Percentiles rank a stretch among this genome's conserved stretches.
Conservation (phyloP, 2,113 vertebrate species). For the Cettia cetti region DNA sequence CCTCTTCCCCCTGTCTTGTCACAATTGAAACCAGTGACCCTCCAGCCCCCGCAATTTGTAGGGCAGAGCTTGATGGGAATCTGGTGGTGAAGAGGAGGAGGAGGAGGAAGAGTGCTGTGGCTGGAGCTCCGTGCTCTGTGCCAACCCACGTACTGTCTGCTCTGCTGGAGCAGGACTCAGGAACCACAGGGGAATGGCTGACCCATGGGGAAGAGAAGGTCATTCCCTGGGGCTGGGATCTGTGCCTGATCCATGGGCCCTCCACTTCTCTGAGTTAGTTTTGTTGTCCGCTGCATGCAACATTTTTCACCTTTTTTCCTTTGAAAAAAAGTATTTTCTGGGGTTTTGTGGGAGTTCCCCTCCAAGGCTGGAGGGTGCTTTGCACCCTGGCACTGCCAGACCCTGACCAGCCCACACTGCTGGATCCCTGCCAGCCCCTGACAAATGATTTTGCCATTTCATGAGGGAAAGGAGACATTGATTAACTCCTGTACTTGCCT, state of each 20-base stretch:
- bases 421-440: background rate
- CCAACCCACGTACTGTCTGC: rapidly evolving
- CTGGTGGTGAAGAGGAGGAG: background rate
- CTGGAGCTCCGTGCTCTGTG: background rate
- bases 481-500: slow-evolving; percentile 15
- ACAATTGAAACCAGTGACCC: background rate
- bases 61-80: background rate
- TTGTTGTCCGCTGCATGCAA: background rate
- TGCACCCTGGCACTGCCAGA: background rate
- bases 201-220: background rate
- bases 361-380: background rate
- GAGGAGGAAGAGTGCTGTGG: background rate
- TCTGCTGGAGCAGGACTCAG: background rate
- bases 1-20: background rate
- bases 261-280: background rate
- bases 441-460: slow-evolving; percentile 28
- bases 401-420: background rate
- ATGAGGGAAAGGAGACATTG: background rate
- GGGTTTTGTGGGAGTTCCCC: background rate
- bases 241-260: rapidly evolving
- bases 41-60: rapidly evolving
- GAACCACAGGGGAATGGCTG: background rate
- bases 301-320: background rate
- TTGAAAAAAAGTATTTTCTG: background rate
- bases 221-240: background rate